Evolutionary conservation across 2,797 vertebrate genomes (phyloP), one percentile per base, ranked within the genome.

Genomic region (Mallotus villosus): DNA sequence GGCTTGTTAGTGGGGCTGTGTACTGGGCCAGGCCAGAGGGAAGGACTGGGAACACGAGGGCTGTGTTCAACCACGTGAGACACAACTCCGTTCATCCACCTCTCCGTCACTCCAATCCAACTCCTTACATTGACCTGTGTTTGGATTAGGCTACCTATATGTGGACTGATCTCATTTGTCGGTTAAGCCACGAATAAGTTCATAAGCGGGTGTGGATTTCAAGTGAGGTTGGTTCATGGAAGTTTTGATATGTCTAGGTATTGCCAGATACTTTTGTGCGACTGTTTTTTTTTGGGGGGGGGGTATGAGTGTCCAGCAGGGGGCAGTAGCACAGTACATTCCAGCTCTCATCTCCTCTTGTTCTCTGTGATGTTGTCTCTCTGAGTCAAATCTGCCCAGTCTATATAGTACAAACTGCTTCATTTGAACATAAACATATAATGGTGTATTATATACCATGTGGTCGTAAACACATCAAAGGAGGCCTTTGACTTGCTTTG

Each of bases 241-340:
- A 0, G 14, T 73, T 29, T 72, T 72, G 62, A 32, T 11, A 29
- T 65, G 22, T 14, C 32, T 34, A 14, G 9, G 11, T 46, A 46
- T 14, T 12, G 41, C 9, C 14, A 46, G 12, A 46, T 46, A 46
- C 11, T 46, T 46, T 6, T 8, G 11, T 41, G 37, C 8, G 37
- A 14, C 37, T 14, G 41, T 46, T 46, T 46, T 46, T 6, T 46
- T 3, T 11, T 2, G 41, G 9, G 11, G 41, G 41, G 41, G 1
- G 12, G 41, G 21, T 59, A 12, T 24, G 24, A 59, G 6, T 32
- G 75, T 81, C 77, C 90, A 90, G 87, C 83, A 90, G 90, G 81
- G 86, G 89, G 90, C 89, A 57, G 71, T 63, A 76, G 86, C 63
- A 60, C 2, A 69, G 64, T 72, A 71, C n/a, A 12, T 49, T 21